Evolutionary conservation across 2,888 invertebrate genomes (phyloP), one percentile per base, ranked within the genome.

Genomic region (Spodoptera picta): DNA sequence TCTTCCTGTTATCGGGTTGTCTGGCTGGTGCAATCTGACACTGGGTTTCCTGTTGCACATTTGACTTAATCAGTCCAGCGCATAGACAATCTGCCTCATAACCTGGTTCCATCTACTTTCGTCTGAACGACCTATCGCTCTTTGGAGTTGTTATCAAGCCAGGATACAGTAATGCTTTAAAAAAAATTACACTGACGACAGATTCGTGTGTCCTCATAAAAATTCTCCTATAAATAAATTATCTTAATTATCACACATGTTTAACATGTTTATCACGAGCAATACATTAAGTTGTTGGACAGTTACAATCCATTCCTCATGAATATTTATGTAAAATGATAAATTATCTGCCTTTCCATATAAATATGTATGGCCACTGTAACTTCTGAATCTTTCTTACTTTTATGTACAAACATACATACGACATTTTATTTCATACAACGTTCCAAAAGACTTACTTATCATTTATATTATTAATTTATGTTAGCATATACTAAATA

Each of bases 271-370:
- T 79, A 75, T 81, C 80, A 60, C 48, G 14, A 59, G 65, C 77
- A 83, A 83, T 86, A 81, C 79, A 83, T 84, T 83, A 83, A 76
- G 60, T 64, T 71, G 66, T 65, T 59, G 79, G 85, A 87, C 87
- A 84, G 79, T 68, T 77, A 72, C 85, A 81, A 83, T 83, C 79
- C 81, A 73, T 65, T 79, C 52, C 73, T 24, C 77, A 81, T 84
- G 85, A 83, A 89, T 89, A 88, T 89, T 87, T 86, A 84, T 80
- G 85, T 66, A 86, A 85, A 87, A 86, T 86, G 85, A 89, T 84
- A 83, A 80, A 86, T 87, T 87, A 86, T 81, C 72, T 73, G 74
- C 74, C 74, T 80, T 82, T 77, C 60, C 64, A 54, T 71, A 80
- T 78, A 76, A 78, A 80, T 83, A 81, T 82, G 68, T 77, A 78